A percentile compares a stretch with the other conserved stretches of the same genome.
These are phyloP conservation scores for Bos taurus DNA, from an alignment of 2,113 vertebrate species.

Conservation along the genomic window ARS-UCD2.0 NC_037335.1:36704001-36704500, in stretches of 20 bases:
- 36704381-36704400: not conserved
- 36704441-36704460: slow-evolving; percentile 23
- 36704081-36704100: not conserved
- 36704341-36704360: slow-evolving; percentile 15
- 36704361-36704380: slow-evolving; percentile 37
- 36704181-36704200: not conserved
- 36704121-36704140: not conserved
- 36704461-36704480: not conserved
- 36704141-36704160: slow-evolving; percentile 32
- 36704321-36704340: slow-evolving; percentile 2
- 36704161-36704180: not conserved
- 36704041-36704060: slow-evolving; percentile 8
- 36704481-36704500: not conserved
- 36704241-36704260: slow-evolving; percentile 1
- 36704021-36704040: not conserved
- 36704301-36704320: slow-evolving; percentile 26
- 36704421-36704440: slow-evolving; percentile 39
- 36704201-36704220: not conserved
- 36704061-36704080: not conserved
- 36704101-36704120: not conserved
- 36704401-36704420: slow-evolving; percentile 34
- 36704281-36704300: slow-evolving; percentile 35
- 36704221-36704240: not conserved
- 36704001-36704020: not conserved
- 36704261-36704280: slow-evolving; percentile 25